Evolutionary conservation across 2,113 vertebrate genomes (phyloP).

Genomic region (Calyptomena viridis): DNA sequence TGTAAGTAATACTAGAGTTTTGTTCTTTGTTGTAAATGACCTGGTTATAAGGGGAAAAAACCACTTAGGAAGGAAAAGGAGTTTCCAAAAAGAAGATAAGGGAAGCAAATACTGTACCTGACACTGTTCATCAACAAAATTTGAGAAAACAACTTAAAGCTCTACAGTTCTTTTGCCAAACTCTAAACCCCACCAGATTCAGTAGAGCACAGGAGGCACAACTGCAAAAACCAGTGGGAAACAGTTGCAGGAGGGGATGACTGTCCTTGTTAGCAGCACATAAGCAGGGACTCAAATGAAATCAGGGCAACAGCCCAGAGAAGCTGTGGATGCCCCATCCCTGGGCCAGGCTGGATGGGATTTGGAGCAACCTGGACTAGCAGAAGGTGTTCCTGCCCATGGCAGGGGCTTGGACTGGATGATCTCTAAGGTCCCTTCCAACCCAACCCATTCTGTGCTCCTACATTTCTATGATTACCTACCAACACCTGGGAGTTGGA

Average conservation of each 20-base stretch:
- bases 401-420: not conserved
- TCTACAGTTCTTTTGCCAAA: not conserved
- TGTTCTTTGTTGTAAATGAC: not conserved
- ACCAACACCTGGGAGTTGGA: not conserved
- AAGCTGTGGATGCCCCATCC: not conserved
- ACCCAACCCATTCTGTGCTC: not conserved
- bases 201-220: not conserved
- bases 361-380: not conserved
- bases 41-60: not conserved
- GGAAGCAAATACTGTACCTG: not conserved
- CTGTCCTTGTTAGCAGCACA: not conserved
- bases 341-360: not conserved
- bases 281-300: not conserved
- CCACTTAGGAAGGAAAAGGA: not conserved
- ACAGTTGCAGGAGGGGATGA: not conserved
- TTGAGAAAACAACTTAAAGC: not conserved
- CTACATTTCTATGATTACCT: not conserved
- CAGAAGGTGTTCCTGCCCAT: no score
- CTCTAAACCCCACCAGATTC: not conserved
- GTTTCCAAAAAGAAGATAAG: not conserved
- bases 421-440: not conserved
- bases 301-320: not conserved
- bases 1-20: not conserved
- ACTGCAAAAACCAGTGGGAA: not conserved
- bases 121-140: not conserved